phyloP scores from a whole-genome alignment of 1,140 invertebrate genomes.

The Aleiodes sp. region DNA sequence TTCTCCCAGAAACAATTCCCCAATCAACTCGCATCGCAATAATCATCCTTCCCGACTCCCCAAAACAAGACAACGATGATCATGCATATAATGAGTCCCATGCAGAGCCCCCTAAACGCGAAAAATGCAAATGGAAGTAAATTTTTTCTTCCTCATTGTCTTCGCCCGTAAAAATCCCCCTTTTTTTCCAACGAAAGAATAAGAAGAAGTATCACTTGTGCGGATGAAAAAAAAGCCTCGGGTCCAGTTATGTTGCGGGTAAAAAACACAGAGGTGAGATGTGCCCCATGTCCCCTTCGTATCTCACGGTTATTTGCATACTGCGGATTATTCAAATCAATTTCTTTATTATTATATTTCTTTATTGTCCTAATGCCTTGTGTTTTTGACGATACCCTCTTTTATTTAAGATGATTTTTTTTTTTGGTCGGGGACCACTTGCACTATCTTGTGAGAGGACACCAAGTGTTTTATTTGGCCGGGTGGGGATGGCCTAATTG shows the following conservation, averaged over 20 bases:
- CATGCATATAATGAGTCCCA: conserved; percentile 40
- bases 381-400: conserved; percentile 7
- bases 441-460: not conserved
- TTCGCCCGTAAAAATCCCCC: conserved; percentile 31
- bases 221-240: not conserved
- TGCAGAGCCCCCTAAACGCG: conserved; percentile 38
- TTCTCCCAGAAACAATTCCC: too few relatives aligned
- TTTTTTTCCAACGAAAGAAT: not conserved
- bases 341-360: conserved; percentile 41
- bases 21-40: too few relatives aligned
- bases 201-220: not conserved
- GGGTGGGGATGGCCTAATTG: not conserved
- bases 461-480: not conserved
- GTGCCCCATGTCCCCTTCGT: conserved; percentile 43
- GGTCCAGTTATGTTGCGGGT: not conserved
- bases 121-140: not conserved
- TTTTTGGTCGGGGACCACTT: not conserved
- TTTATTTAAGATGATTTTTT: not conserved
- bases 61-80: conserved; percentile 24
- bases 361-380: conserved; percentile 14
- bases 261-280: not conserved
- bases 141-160: conserved; percentile 49
- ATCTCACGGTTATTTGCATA: conserved; percentile 53
- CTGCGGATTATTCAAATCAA: conserved; percentile 56
- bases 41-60: conserved; percentile 27